Evolutionary conservation across 2,113 vertebrate species (phyloP), one percentile per base, ranked within the genome.

Genomic region (Rostratula benghalensis): DNA sequence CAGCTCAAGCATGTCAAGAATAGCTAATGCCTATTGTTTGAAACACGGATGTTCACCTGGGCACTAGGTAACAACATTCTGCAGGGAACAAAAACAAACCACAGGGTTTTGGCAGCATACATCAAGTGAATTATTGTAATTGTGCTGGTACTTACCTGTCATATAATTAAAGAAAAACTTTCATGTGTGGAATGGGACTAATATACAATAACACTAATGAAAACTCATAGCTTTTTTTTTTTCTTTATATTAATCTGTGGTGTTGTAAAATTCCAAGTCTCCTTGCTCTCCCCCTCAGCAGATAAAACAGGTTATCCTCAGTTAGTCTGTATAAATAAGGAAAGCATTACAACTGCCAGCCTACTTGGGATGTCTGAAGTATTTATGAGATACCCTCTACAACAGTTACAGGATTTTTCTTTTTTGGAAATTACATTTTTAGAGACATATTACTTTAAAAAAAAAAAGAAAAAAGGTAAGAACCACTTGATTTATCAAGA

Each of bases 1-100:
- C 93, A 92, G 59, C 84, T 97, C 10, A 24, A 95, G 92, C 95
- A 84, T 61, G 94, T 97, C 10, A 24, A 95, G 92, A 96, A 84
- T 61, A 94, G 85, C 67, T 94, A 93, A 90, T 73, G 87, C 54
- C 67, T 97, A 60, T 94, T 96, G 96, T 97, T 97, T 94, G 75
- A 96, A 93, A 91, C 7, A 23, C 10, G 78, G 91, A 97, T 96
- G 53, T 61, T 97, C 96, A 94, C 86, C 76, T 92, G 81, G 56
- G 87, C 87, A 68, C 77, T 43, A 96, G 64, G 90, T 90, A 93
- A 87, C 95, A 89, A 67, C 5, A 43, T 60, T 89, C 84, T n/a
- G 83, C 74, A 84, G 95, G 78, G 83, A 97, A 76, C 33, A 11
- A 94, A 95, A 95, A 89, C 83, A 73, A 94, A 92, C 92, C 77